Conservation (phyloP, 2,797 vertebrate species). For the Falco cherrug region DNA sequence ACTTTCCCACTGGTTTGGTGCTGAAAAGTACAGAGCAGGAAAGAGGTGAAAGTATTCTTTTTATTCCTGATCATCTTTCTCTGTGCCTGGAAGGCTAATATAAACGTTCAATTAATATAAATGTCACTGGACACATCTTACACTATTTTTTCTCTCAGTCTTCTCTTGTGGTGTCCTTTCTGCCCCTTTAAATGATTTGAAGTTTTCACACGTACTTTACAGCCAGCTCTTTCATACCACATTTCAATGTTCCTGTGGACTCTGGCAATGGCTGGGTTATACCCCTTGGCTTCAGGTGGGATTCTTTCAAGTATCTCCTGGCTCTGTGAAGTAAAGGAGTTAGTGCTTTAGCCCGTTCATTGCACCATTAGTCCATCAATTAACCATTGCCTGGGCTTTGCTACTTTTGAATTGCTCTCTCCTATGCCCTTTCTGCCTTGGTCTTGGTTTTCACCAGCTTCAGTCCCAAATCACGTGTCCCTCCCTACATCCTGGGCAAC, state of each 20-base stretch:
- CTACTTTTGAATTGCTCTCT: not conserved
- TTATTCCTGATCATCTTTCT: not conserved
- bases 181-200: not conserved
- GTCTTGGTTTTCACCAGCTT: not conserved
- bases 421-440: not conserved
- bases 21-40: not conserved
- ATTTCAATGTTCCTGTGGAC: not conserved
- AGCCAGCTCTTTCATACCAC: not conserved
- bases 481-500: not conserved
- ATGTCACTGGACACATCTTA: not conserved
- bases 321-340: not conserved
- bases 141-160: not conserved
- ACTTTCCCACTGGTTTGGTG: not conserved
- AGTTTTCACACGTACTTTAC: not conserved
- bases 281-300: not conserved
- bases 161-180: not conserved
- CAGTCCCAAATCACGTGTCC: not conserved
- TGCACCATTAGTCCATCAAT: not conserved
- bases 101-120: not conserved
- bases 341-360: not conserved
- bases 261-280: not conserved
- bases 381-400: not conserved
- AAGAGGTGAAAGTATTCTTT: not conserved
- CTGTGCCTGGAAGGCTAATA: too few relatives aligned
- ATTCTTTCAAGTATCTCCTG: not conserved